Conservation (phyloP, 2,113 vertebrate genomes). For the Rhipidura dahli region DNA sequence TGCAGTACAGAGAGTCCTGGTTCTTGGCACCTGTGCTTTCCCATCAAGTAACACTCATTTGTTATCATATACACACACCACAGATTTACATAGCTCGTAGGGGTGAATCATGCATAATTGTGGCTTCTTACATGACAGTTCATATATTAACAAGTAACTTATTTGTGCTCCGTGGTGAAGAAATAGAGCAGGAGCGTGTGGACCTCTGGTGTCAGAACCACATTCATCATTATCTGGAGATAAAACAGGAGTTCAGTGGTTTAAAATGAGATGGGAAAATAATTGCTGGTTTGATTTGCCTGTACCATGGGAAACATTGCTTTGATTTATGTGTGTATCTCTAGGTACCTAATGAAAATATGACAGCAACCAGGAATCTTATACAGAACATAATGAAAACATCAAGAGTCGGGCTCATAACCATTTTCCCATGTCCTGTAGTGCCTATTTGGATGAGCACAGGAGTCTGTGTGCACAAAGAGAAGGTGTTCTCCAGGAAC, state of each 20-base stretch:
- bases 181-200: neutral
- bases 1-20: neutral
- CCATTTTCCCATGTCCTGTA: neutral
- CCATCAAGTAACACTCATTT: conserved; percentile 54
- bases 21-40: conserved; percentile 52
- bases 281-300: conserved; percentile 39
- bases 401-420: neutral
- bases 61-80: conserved; percentile 43
- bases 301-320: neutral
- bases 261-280: conserved; percentile 43
- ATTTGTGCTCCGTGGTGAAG: neutral
- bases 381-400: neutral
- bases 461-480: neutral
- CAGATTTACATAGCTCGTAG: conserved; percentile 37
- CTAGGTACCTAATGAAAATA: neutral
- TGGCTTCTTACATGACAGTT: conserved; percentile 64
- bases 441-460: neutral
- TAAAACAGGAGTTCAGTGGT: conserved; percentile 34
- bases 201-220: conserved; percentile 43
- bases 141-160: conserved; percentile 45
- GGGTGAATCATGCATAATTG: conserved; percentile 60
- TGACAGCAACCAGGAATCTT: neutral
- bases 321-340: conserved; percentile 28
- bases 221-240: conserved; percentile 28
- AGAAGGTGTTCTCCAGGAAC: neutral